Evolutionary conservation across 2,888 invertebrate genomes (phyloP), one percentile per base, ranked within the genome.

Genomic region (Cacoxenus indagator): DNA sequence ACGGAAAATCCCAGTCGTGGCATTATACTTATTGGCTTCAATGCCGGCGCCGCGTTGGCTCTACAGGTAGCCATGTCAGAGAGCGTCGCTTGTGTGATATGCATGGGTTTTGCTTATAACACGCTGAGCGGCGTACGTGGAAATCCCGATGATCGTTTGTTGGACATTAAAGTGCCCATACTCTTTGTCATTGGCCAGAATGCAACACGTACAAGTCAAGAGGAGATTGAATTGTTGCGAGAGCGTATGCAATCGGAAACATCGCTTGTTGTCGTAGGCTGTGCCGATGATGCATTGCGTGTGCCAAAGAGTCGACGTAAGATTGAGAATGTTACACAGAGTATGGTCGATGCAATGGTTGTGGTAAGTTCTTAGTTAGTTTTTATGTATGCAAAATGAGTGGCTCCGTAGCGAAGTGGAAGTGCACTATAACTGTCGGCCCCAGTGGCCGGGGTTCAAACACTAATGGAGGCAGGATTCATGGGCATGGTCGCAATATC

Each of bases 141-240:
- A 3, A 91, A 92, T 67, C 92, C 94, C 0, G 94, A 95, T 77
- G 95, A 95, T 86, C 91, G 91, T 2, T 86, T 95, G 37, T 87
- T 95, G 75, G 94, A 94, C 76, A 89, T 93, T 57, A 91, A 91
- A 75, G 91, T 92, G 67, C 95, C 95, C 0, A 91, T 93, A 6
- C 88, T 95, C 77, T 96, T 96, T 88, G 91, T 95, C 0, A 91
- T 94, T 72, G 95, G 96, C 2, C 93, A 95, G 84, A 91, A 93
- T 83, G 91, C 94, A 0, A 90, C 90, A 14, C 90, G 91, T 70
- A 88, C 90, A 69, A 92, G 92, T 46, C 90, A 92, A 64, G 94
- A 95, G 82, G 94, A 94, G 85, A 89, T 96, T 78, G 95, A 95
- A 86, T 92, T 93, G 67, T 85, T 95, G 46, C 89, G 95, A 4